Evolutionary conservation across 2,888 invertebrate genomes (phyloP), one percentile per base, ranked within the genome.

Genomic region (Microctonus aethiopoides): DNA sequence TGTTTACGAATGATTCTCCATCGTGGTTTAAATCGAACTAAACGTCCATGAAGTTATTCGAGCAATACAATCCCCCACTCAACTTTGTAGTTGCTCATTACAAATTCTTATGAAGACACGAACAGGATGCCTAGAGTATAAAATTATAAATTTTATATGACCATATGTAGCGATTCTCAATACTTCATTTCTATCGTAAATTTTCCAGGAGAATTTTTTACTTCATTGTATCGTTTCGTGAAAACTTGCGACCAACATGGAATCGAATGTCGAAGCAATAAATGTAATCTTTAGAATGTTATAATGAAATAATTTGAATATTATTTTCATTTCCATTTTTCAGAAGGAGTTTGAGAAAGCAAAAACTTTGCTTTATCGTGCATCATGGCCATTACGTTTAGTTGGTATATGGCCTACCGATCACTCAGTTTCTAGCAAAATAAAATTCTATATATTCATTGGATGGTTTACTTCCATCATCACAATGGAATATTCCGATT

Each of bases 401-500:
- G 16, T 46, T 16, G 46, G 46, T 7, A 46, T 46, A 36, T 67
- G 67, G 67, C 67, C 67, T 11, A 36, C 39, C 9, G 52, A 67
- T 3, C 24, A 52, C 11, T 36, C 67, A 26, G 6, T 16, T 20
- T 22, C 24, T 3, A 61, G 39, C 36, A 34, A 13, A 4, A 56
- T 68, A 1, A 68, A 7, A 46, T 22, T 63, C 13, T 11, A 10
- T 10, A 1, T 70, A 1, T 32, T 57, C 7, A 22, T 68, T 22
- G 10, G 26, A n/a, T 73, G 70, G 32, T 64, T 61, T 20, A 13
- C 39, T 13, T 57, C 39, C 26, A 64, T 62, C 11, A 24, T 72
- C 4, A 41, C 32, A 24, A 41, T 71, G 41, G 70, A 66, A 46
- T 72, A 60, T 22, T 36, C 41, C 4, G 66, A 72, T 34, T 60